Evolutionary conservation across 2,113 vertebrate genomes (phyloP).

Genomic region (Dipodomys ordii): DNA sequence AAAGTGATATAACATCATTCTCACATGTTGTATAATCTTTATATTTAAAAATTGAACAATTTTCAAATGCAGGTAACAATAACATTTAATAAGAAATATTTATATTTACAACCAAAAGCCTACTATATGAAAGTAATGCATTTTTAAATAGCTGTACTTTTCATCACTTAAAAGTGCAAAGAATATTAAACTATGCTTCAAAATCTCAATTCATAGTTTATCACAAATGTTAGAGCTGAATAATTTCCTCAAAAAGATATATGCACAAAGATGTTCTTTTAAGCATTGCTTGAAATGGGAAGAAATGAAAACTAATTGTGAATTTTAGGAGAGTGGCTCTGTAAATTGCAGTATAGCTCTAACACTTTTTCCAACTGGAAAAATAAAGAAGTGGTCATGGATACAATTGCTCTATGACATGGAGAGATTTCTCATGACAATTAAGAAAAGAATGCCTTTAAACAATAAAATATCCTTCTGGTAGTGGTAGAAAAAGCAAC

Average conservation of each 20-base stretch:
- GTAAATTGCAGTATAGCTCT: not conserved
- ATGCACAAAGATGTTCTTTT: not conserved
- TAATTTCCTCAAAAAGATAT: not conserved
- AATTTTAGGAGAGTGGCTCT: not conserved
- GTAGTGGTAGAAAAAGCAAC: too few species aligned
- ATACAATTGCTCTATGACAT: not conserved
- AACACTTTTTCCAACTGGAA: not conserved
- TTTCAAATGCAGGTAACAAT: too few species aligned
- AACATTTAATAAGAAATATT: constrained; percentile 23
- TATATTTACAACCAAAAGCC: not conserved
- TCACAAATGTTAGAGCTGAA: not conserved
- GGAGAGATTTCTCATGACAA: not conserved
- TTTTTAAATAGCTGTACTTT: not conserved
- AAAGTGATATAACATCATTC: not conserved
- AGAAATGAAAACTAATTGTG: not conserved
- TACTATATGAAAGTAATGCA: not conserved
- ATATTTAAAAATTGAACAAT: not conserved
- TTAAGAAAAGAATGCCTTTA: not conserved
- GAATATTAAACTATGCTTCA: not conserved
- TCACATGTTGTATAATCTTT: not conserved
- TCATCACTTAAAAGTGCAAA: not conserved
- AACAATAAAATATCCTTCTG: not conserved
- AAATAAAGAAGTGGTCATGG: not conserved
- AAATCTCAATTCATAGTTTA: not conserved
- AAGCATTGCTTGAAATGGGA: not conserved